Evolutionary conservation across 2,797 vertebrate species (phyloP), one percentile per base, ranked within the genome.

Genomic region (Chelon labrosus): DNA sequence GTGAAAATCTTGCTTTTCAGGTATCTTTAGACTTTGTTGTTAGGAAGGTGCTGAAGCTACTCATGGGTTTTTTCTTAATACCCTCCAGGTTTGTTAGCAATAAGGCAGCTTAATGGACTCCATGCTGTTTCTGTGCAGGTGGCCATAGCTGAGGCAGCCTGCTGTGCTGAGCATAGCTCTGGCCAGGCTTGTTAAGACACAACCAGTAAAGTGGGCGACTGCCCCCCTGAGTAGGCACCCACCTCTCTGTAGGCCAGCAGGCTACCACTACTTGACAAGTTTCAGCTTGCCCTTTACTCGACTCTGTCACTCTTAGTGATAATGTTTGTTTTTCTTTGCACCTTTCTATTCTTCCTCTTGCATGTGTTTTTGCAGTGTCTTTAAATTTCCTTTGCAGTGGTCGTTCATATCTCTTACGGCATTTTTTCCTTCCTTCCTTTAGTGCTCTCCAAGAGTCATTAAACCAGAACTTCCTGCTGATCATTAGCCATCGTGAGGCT

Each of bases 381-480:
- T 38, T 7, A 10, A 4, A 35, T 68, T 41, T 69, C 10, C 14
- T 65, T 59, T 8, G 10, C 20, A 25, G 25, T 54, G 19, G 70
- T 70, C 11, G 38, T 60, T 3, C 4, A 0, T 14, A 0, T 55
- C 70, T 63, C 20, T 76, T 68, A 57, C 13, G 4, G 2, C 70
- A 37, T 92, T 91, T 88, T 90, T 91, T 92, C 85, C 86, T 81
- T 82, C 91, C 92, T 88, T 85, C 74, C 50, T 89, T 58, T 93
- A 99, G 98, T 93, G 93, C 94, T 94, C 97, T 97, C 86, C 97
- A 96, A 93, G 98, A 99, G 90, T 96, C 97, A 83, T 96, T 98
- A 96, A 99, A 96, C 95, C 97, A 99, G 93, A 99, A 96, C 96
- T 99, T 97, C 95, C 95, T 98, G 94, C 95, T 99, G 94, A 95